Conservation (phyloP, 2,797 vertebrate species). For the Orestias chungarensis region DNA sequence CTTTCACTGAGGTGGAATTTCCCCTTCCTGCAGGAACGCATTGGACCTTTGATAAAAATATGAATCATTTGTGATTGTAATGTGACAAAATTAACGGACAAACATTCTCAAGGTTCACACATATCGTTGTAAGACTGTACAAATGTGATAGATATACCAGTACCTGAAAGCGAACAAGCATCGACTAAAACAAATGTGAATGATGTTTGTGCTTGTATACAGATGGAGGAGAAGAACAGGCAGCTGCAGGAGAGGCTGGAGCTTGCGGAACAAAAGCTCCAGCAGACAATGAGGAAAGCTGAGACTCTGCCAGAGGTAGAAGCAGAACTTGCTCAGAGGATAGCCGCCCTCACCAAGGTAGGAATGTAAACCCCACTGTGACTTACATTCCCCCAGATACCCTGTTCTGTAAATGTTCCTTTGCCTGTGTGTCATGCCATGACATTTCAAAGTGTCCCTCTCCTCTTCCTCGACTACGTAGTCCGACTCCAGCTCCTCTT, state of each 20-base stretch:
- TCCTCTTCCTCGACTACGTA: conserved; percentile 89
- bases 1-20: too few relatives aligned
- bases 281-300: conserved; percentile 98
- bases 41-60: too few relatives aligned
- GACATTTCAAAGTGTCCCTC: conserved; percentile 91
- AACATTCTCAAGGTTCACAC: background rate
- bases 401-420: conserved; percentile 31
- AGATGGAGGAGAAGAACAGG: conserved; percentile 99
- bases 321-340: conserved; percentile 97
- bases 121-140: background rate
- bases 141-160: background rate
- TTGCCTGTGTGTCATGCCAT: conserved; percentile 78
- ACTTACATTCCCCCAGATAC: conserved; percentile 30
- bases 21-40: too few relatives aligned
- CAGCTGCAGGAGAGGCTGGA: conserved; percentile 97
- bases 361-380: background rate
- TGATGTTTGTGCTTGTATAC: conserved; percentile 13
- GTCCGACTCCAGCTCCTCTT: conserved; percentile 95
- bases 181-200: background rate
- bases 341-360: conserved; percentile 98
- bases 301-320: conserved; percentile 98
- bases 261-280: conserved; percentile 96
- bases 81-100: background rate
- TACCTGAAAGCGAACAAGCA: background rate
- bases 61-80: background rate